Evolutionary conservation across 2,797 vertebrate species (phyloP).

Genomic region (Margarornis squamiger): DNA sequence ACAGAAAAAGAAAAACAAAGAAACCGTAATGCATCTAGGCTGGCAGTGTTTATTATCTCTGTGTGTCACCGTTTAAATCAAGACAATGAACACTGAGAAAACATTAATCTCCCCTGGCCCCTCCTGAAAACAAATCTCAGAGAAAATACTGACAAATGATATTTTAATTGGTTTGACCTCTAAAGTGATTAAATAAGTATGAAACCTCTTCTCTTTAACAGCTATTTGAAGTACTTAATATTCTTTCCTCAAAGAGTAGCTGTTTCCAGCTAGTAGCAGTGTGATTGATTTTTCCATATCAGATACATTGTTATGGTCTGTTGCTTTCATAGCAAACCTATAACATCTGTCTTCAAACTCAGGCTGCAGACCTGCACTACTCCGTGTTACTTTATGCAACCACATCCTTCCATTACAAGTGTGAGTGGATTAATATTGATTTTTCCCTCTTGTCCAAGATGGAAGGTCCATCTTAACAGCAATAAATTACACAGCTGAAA

Average conservation of each 20-base stretch:
- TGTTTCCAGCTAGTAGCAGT: conserved; percentile 58
- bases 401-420: conserved; percentile 77
- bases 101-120: not conserved
- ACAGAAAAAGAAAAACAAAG: not conserved
- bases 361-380: conserved; percentile 35
- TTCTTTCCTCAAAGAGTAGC: conserved; percentile 56
- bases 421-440: conserved; percentile 81
- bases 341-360: conserved; percentile 70
- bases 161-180: conserved; percentile 75
- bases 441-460: conserved; percentile 62
- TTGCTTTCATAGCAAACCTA: conserved; percentile 73
- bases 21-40: not conserved
- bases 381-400: conserved; percentile 67
- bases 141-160: conserved; percentile 67
- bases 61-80: conserved; percentile 38
- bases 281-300: conserved; percentile 78
- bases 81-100: conserved; percentile 56
- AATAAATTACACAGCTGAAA: conserved; percentile 68
- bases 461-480: conserved; percentile 64
- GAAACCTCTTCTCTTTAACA: conserved; percentile 72
- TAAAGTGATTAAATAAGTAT: conserved; percentile 74
- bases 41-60: conserved; percentile 1
- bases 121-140: conserved; percentile 56
- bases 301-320: conserved; percentile 70
- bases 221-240: conserved; percentile 65